Evolutionary conservation across 2,888 invertebrate species (phyloP).

Genomic region (Caenorhabditis auriculariae): DNA sequence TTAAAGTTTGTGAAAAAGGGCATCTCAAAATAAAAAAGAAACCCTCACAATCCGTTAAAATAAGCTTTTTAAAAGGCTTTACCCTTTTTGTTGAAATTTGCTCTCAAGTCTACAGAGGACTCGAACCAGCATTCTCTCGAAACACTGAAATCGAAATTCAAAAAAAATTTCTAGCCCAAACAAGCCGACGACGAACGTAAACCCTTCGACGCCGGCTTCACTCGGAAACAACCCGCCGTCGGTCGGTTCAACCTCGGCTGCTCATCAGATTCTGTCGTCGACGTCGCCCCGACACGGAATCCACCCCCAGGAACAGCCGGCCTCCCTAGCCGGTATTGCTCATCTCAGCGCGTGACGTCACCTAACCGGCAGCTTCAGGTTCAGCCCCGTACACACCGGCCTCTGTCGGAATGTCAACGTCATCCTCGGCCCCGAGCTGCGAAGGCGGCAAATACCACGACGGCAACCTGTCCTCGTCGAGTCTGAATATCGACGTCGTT

Average conservation of each 20-base stretch:
- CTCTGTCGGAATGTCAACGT: conserved; percentile 5
- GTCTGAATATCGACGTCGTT: neutral
- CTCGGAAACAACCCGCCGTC: conserved; percentile 16
- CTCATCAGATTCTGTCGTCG: conserved; percentile 4
- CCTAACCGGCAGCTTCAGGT: conserved; percentile 7
- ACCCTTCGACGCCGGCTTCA: conserved; percentile 16
- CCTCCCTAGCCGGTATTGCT: no score
- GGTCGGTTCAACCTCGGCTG: conserved; percentile 8
- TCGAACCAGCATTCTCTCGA: no score
- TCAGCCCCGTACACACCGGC: conserved; percentile 26
- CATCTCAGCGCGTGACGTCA: no score
- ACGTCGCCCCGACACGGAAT: conserved; percentile 12
- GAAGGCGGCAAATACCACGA: neutral
- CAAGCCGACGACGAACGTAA: conserved; percentile 7
- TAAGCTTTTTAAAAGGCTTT: no score
- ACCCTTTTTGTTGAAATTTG: no score
- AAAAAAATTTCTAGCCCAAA: no score
- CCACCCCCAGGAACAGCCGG: conserved; percentile 1
- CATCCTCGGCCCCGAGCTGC: neutral
- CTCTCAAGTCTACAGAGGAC: no score
- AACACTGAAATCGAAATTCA: no score
- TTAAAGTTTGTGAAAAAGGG: no score
- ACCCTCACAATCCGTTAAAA: no score
- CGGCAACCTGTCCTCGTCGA: neutral
- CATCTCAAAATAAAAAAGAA: no score